These are phyloP conservation scores for Phenacoccus solenopsis DNA, from an alignment of 1,140 invertebrate genomes.

Conservation along the genomic window DNA sequence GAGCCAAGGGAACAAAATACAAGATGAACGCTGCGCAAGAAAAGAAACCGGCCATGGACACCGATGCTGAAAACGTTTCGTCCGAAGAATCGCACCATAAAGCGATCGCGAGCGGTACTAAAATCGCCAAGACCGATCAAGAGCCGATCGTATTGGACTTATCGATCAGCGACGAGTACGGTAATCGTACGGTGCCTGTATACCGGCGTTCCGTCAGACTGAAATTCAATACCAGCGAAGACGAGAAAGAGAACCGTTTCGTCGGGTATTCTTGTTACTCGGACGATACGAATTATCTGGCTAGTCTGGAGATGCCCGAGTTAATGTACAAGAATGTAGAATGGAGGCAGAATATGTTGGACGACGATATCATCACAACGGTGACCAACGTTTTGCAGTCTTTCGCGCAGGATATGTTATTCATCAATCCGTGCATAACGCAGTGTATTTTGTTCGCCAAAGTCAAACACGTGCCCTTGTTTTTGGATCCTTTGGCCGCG, in stretches of 20 bases:
- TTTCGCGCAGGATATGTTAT: not conserved
- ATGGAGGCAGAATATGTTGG: not conserved
- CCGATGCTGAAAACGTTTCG: not conserved
- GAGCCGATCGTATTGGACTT: not conserved
- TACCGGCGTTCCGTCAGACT: not conserved
- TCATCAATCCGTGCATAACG: conserved; percentile 11
- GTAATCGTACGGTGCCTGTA: not conserved
- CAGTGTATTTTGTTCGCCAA: not conserved
- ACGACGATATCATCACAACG: conserved; percentile 5
- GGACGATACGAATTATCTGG: not conserved
- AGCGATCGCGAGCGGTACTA: not conserved
- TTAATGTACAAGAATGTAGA: not conserved
- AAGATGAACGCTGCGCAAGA: not conserved
- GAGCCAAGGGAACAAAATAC: conserved; percentile 1
- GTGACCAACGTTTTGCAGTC: not conserved
- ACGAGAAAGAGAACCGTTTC: not conserved
- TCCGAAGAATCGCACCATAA: not conserved
- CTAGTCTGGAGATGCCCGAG: not conserved
- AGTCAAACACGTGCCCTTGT: not conserved
- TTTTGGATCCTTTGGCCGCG: conserved; percentile 6
- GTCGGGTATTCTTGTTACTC: not conserved
- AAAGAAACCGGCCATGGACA: not conserved
- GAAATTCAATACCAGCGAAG: not conserved
- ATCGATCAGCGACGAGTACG: not conserved
- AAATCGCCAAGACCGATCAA: not conserved